Evolutionary conservation across 2,113 vertebrate genomes (phyloP).

Genomic region (Struthio camelus): DNA sequence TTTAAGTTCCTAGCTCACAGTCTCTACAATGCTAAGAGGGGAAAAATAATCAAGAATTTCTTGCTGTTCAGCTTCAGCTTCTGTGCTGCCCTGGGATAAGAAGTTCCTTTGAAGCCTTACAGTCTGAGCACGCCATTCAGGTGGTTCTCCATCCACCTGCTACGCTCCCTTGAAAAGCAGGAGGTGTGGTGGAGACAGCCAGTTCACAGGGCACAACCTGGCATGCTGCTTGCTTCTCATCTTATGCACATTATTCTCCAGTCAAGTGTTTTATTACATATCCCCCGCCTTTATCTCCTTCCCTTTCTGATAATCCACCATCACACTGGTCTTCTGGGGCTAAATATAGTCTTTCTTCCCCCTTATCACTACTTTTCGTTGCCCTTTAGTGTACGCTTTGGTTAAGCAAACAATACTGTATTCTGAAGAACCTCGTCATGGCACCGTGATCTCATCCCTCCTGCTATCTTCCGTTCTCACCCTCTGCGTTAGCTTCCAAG

Average conservation of each 20-base stretch:
- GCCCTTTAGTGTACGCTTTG: fast-evolving
- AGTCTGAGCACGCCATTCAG: background rate
- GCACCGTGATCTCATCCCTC: background rate
- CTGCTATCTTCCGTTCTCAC: background rate
- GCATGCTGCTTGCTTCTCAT: fast-evolving
- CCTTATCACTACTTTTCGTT: background rate
- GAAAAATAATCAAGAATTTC: background rate
- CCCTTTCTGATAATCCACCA: background rate
- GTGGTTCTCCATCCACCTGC: background rate
- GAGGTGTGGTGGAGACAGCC: background rate
- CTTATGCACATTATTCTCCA: background rate
- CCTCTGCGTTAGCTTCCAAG: background rate
- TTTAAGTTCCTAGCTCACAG: background rate
- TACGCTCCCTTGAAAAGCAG: background rate
- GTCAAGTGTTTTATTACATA: background rate
- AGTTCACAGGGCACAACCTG: background rate
- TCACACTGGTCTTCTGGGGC: background rate
- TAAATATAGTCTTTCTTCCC: background rate
- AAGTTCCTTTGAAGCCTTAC: background rate
- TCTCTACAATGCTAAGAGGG: background rate
- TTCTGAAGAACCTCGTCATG: background rate
- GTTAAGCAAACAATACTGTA: background rate
- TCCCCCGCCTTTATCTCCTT: background rate
- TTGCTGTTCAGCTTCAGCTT: background rate
- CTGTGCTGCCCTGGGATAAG: background rate